Conservation (phyloP, 2,888 invertebrate genomes). For the Euspilapteryx auroguttella region DNA sequence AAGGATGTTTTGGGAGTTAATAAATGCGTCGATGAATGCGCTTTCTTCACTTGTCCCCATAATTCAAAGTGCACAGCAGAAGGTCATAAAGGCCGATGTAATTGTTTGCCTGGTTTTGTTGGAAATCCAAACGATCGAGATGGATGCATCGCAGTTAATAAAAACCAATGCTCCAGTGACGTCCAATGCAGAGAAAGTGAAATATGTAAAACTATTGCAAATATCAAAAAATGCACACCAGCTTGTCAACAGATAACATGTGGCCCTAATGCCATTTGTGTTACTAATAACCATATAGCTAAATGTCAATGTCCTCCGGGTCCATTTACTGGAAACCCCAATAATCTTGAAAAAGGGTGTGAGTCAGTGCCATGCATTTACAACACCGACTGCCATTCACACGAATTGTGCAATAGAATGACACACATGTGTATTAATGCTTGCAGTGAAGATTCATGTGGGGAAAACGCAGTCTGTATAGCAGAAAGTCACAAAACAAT, state of each 20-base stretch:
- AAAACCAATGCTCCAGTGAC: conserved; percentile 77
- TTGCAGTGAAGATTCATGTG: conserved; percentile 81
- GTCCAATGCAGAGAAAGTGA: conserved; percentile 84
- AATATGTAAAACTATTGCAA: conserved; percentile 68
- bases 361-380: conserved; percentile 83
- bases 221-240: conserved; percentile 68
- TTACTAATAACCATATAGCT: conserved; percentile 86
- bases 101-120: conserved; percentile 79
- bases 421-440: conserved; percentile 81
- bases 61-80: conserved; percentile 80
- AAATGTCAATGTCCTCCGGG: conserved; percentile 90
- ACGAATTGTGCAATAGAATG: conserved; percentile 80
- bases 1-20: conserved; percentile 85
- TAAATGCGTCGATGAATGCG: conserved; percentile 79
- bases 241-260: conserved; percentile 79
- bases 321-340: conserved; percentile 83
- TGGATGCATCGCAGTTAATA: conserved; percentile 75
- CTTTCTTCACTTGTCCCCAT: conserved; percentile 79
- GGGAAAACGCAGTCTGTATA: conserved; percentile 85
- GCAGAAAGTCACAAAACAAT: conserved; percentile 80
- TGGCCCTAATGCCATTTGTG: conserved; percentile 85
- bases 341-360: conserved; percentile 74
- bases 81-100: conserved; percentile 76
- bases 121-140: conserved; percentile 90
- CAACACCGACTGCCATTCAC: conserved; percentile 79